Percentiles rank a stretch among this genome's conserved stretches.
These are phyloP conservation scores for Delphinus delphis DNA, from an alignment of 2,113 vertebrate genomes.

Conservation along the genomic window DNA sequence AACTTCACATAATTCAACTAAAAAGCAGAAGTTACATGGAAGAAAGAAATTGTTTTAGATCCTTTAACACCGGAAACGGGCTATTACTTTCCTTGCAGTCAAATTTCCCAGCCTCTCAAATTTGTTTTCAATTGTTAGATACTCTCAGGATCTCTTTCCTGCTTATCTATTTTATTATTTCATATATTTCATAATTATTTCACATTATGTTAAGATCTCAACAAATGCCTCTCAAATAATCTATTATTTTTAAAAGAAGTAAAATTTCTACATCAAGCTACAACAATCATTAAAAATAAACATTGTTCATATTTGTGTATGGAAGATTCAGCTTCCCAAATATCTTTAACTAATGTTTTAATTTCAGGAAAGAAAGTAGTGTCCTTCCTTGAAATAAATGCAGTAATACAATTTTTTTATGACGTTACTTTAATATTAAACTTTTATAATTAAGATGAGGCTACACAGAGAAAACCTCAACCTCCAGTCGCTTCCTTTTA, in stretches of 20 bases:
- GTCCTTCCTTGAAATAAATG: constrained; percentile 5
- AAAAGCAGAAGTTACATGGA: not conserved
- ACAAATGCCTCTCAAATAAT: constrained; percentile 18
- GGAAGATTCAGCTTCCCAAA: constrained; percentile 4
- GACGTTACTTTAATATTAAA: not conserved
- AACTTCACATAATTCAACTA: not conserved
- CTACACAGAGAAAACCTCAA: not conserved
- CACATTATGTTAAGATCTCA: not conserved
- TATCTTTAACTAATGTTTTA: not conserved
- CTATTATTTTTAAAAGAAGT: constrained; percentile 24
- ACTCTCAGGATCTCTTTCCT: not conserved
- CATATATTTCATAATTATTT: not conserved
- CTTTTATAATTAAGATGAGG: constrained; percentile 28
- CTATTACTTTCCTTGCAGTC: not conserved
- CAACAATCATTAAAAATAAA: not conserved
- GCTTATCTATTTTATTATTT: constrained; percentile 17
- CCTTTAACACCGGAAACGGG: not conserved
- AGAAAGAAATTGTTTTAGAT: constrained; percentile 1
- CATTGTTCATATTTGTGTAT: not conserved
- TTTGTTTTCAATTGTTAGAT: not conserved
- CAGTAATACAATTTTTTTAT: constrained; percentile 6
- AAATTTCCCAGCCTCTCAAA: not conserved
- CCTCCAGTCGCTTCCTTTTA: constrained; percentile 24
- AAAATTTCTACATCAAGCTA: not conserved
- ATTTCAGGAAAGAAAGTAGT: constrained; percentile 26